These are phyloP conservation scores for Drosophila austrosaltans DNA, from an alignment of 2,888 invertebrate genomes.

Conservation along the genomic window DNA sequence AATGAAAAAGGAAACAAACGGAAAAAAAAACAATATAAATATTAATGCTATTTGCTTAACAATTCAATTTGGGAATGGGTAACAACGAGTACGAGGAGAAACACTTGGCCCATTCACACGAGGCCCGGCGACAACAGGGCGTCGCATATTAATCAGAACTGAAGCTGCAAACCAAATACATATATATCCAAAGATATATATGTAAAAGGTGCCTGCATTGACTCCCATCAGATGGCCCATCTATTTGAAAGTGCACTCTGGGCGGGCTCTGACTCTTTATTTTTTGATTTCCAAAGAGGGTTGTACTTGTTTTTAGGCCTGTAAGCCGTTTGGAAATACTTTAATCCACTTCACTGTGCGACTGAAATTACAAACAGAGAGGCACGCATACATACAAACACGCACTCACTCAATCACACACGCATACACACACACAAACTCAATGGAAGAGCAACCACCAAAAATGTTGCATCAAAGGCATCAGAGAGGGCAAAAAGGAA, in stretches of 20 bases:
- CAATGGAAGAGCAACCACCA: conserved; percentile 48
- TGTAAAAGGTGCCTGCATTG: conserved; percentile 47
- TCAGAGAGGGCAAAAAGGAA: conserved; percentile 20
- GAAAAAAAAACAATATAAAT: conserved; percentile 66
- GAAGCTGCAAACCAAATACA: conserved; percentile 11
- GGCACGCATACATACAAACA: conserved; percentile 26
- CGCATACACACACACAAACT: conserved; percentile 4
- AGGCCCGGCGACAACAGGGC: conserved; percentile 49
- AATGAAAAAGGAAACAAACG: conserved; percentile 8
- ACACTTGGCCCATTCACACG: conserved; percentile 76
- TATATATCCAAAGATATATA: not conserved
- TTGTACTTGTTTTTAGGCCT: conserved; percentile 70
- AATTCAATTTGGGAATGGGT: conserved; percentile 66
- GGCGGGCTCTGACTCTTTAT: conserved; percentile 15
- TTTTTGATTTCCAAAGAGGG: conserved; percentile 43
- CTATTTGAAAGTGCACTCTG: conserved; percentile 38
- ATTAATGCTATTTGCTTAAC: conserved; percentile 77
- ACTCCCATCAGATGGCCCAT: conserved; percentile 15
- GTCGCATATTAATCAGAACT: conserved; percentile 72
- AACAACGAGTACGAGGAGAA: conserved; percentile 30
- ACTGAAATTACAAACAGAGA: conserved; percentile 64
- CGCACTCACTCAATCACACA: conserved; percentile 13
- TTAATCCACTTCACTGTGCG: conserved; percentile 80
- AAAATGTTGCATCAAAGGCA: conserved; percentile 33
- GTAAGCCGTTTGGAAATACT: conserved; percentile 77